Percentiles rank a stretch among this genome's conserved stretches.
These are phyloP conservation scores for Myopa testacea DNA, from an alignment of 2,888 invertebrate species.

Conservation along the genomic window DNA sequence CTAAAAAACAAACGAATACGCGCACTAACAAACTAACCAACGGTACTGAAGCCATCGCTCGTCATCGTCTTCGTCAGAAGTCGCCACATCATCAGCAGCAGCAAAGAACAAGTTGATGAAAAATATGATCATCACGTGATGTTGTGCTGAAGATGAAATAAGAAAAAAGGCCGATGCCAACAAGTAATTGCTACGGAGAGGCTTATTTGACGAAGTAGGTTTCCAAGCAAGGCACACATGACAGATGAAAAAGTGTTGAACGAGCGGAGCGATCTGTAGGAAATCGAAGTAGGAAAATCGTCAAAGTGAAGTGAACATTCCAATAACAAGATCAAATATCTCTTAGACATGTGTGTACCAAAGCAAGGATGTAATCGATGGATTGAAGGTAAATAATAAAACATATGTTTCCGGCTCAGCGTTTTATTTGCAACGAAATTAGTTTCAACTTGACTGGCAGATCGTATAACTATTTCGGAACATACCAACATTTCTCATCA, in stretches of 20 bases:
- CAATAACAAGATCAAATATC: neutral
- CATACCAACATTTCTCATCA: too few relatives aligned
- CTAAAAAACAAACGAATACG: neutral
- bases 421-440: too few relatives aligned
- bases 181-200: neutral
- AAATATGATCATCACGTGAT: constrained; percentile 19
- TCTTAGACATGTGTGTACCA: neutral
- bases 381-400: too few relatives aligned
- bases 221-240: neutral
- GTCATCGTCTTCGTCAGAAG: neutral
- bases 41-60: neutral
- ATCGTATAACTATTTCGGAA: too few relatives aligned
- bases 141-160: neutral
- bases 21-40: neutral
- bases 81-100: neutral
- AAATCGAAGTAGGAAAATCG: neutral
- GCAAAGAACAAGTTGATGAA: constrained; percentile 23
- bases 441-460: too few relatives aligned
- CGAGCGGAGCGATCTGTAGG: neutral
- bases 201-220: neutral
- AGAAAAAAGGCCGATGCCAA: neutral
- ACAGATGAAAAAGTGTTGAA: neutral
- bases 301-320: neutral
- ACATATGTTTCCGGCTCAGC: too few relatives aligned
- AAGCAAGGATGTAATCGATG: neutral